Percentiles rank a stretch among this genome's conserved stretches.
phyloP scores from a whole-genome alignment of 2,113 vertebrate species.

The Phoenicopterus ruber region DNA sequence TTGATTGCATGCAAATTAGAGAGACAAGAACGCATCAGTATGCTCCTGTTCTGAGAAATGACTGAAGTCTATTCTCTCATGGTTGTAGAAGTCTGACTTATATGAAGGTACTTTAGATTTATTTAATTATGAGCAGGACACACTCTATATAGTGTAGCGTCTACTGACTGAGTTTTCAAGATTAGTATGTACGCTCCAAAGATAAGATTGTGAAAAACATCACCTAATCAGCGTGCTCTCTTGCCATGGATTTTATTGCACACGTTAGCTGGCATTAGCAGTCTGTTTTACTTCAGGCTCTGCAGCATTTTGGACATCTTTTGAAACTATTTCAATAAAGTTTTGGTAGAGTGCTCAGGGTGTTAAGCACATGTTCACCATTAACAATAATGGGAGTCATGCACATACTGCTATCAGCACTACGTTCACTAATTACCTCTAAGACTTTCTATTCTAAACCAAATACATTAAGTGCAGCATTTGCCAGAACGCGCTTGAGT shows the following conservation, averaged over 20 bases:
- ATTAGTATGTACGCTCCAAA: neutral
- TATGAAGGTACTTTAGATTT: neutral
- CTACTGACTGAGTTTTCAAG: neutral
- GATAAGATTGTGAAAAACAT: neutral
- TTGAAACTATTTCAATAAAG: slow-evolving; percentile 2
- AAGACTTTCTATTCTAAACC: neutral
- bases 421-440: neutral
- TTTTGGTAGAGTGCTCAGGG: slow-evolving; percentile 17
- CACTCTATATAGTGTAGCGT: neutral
- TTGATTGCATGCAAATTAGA: neutral
- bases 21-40: neutral
- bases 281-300: slow-evolving; percentile 24
- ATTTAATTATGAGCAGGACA: neutral
- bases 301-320: slow-evolving; percentile 1
- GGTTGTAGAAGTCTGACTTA: neutral
- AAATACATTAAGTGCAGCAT: neutral
- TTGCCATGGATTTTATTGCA: neutral
- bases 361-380: slow-evolving; percentile 30
- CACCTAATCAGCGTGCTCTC: neutral
- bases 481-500: neutral
- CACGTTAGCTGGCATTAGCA: neutral
- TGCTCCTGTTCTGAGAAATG: neutral
- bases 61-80: neutral
- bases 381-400: neutral
- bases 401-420: neutral